Evolutionary conservation across 1,140 invertebrate species (phyloP).

Genomic region (Archivesica marissinica): DNA sequence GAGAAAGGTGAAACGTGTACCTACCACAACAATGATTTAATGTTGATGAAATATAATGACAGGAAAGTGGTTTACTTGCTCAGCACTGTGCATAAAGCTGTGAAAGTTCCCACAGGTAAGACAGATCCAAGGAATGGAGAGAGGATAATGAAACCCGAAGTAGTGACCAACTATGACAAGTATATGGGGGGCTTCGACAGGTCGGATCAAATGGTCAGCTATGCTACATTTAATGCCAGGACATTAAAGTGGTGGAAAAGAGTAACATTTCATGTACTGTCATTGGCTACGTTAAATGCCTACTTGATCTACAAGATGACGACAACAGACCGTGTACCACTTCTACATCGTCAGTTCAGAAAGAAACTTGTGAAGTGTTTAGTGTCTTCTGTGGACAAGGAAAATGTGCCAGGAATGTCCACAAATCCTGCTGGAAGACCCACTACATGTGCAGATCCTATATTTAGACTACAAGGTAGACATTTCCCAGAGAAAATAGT

Average conservation of each 20-base stretch:
- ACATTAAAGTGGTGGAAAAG: conserved; percentile 54
- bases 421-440: background rate
- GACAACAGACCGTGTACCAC: background rate
- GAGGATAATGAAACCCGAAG: background rate
- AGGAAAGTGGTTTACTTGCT: conserved; percentile 15
- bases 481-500: background rate
- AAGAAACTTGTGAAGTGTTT: background rate
- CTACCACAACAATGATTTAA: background rate
- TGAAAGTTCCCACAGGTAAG: background rate
- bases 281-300: conserved; percentile 3
- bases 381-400: background rate
- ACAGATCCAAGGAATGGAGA: background rate
- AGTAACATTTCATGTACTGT: conserved; percentile 49
- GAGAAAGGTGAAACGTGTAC: background rate
- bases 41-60: conserved; percentile 29
- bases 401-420: no score
- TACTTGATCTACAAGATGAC: conserved; percentile 25
- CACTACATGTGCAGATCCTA: background rate
- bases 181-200: conserved; percentile 41
- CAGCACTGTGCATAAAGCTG: conserved; percentile 20
- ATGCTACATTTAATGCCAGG: background rate
- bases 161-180: conserved; percentile 27
- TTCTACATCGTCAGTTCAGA: background rate
- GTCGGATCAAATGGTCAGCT: conserved; percentile 52
- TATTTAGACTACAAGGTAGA: background rate